A percentile compares a stretch with the other conserved stretches of the same genome.
Evolutionary conservation across 2,888 invertebrate species (phyloP).

Genomic region (Gymnosoma rotundatum): DNA sequence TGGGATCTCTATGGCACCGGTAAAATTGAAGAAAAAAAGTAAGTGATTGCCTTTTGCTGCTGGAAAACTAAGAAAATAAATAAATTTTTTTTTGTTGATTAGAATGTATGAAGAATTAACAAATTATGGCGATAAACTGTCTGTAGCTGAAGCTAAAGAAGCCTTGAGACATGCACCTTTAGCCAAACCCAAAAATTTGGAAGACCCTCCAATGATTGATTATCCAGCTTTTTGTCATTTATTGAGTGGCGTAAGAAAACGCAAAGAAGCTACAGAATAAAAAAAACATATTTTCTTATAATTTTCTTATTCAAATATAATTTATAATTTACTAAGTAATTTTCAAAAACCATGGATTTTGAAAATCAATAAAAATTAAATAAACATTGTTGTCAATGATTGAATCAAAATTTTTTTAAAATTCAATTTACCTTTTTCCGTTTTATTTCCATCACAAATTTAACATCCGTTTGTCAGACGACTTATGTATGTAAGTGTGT

Average conservation of each 20-base stretch:
- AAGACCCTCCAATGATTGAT: slow-evolving; percentile 85
- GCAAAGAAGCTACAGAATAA: slow-evolving; percentile 72
- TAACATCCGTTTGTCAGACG: slow-evolving; percentile 29
- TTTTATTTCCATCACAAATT: slow-evolving; percentile 49
- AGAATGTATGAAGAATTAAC: slow-evolving; percentile 87
- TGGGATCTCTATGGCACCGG: slow-evolving; percentile 86
- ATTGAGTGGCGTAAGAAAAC: slow-evolving; percentile 85
- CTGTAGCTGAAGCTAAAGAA: slow-evolving; percentile 85
- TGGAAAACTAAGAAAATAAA: neutral
- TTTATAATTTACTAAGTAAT: neutral
- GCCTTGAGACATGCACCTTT: slow-evolving; percentile 86
- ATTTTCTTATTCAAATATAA: neutral
- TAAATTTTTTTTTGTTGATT: neutral
- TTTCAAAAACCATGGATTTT: neutral
- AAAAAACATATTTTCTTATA: neutral
- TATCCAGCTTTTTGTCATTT: slow-evolving; percentile 86
- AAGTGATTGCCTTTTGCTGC: slow-evolving; percentile 66
- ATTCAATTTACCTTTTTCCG: slow-evolving; percentile 50
- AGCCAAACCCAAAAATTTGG: slow-evolving; percentile 83
- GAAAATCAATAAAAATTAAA: slow-evolving; percentile 36
- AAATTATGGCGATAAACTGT: slow-evolving; percentile 86
- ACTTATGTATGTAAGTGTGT: neutral
- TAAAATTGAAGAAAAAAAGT: slow-evolving; percentile 86
- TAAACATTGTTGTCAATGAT: slow-evolving; percentile 30
- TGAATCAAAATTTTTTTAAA: slow-evolving; percentile 37